Evolutionary conservation across 2,888 invertebrate species (phyloP), one percentile per base, ranked within the genome.

Genomic region (Galerucella calmariensis): DNA sequence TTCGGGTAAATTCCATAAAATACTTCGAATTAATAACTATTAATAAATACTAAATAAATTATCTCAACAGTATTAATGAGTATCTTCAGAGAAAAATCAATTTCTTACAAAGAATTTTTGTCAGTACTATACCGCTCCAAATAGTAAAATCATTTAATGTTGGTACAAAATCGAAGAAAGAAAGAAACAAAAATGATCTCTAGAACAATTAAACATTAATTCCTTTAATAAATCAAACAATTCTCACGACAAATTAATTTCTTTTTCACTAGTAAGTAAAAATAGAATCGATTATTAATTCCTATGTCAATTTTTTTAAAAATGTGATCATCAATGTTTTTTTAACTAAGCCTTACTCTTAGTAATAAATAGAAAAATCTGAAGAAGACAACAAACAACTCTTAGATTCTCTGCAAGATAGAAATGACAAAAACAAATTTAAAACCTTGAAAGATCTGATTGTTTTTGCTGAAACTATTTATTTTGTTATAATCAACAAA

Each of bases 1-100:
- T 86, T 86, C 84, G 85, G 82, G 83, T 82, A 83, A 58, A 80
- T 82, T 84, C 82, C 83, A 83, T 82, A 83, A 81, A 83, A 81
- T 84, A 83, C 81, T 78, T 79, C 65, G 69, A 78, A 77, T 79
- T 78, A 78, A 78, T 65, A 80, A 78, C 79, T 81, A 81, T 71
- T 72, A 79, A 81, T 81, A 83, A 82, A 82, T 82, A 82, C 79
- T 78, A 79, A 79, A 80, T 79, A 81, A 82, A 82, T 82, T 78
- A 81, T 78, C 74, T 80, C 81, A 83, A 82, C 80, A 80, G 78
- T 76, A 74, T 75, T 77, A 81, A 82, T 85, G 85, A 85, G 84
- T 85, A 85, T 85, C 85, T 83, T 83, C 78, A 82, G 81, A 82
- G 81, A 82, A 81, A 81, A 80, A 74, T 71, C 72, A 65, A 75